Evolutionary conservation across 2,113 vertebrate genomes (phyloP).

Genomic region (Eleginops maclovinus): DNA sequence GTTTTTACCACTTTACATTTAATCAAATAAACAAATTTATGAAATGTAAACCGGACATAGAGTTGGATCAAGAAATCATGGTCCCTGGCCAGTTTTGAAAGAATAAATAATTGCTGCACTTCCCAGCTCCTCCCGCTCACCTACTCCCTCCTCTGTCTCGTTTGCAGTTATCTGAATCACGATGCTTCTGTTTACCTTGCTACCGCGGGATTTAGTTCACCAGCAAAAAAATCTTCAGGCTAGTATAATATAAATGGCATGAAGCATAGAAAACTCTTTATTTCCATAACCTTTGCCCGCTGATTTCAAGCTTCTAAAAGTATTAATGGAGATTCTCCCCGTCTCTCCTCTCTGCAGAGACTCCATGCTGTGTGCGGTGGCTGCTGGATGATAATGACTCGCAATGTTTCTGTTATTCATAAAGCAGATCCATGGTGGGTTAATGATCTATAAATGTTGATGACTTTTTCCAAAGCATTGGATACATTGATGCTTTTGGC

Average conservation of each 20-base stretch:
- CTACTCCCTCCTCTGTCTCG: neutral
- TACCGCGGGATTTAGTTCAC: slow-evolving; percentile 6
- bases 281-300: neutral
- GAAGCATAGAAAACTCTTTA: neutral
- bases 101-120: slow-evolving; percentile 1
- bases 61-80: neutral
- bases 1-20: too few relatives aligned
- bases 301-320: slow-evolving; percentile 11
- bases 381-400: slow-evolving; percentile 18
- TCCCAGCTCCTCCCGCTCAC: neutral
- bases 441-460: slow-evolving; percentile 29
- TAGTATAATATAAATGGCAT: neutral
- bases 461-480: slow-evolving; percentile 12
- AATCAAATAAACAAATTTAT: too few relatives aligned
- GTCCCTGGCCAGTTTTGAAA: neutral
- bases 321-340: slow-evolving; percentile 9
- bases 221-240: slow-evolving; percentile 7
- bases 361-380: slow-evolving; percentile 20
- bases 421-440: slow-evolving; percentile 4
- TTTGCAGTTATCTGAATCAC: slow-evolving; percentile 19
- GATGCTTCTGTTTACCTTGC: slow-evolving; percentile 22
- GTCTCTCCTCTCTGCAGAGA: neutral
- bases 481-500: slow-evolving; percentile 10
- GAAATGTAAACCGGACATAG: too few relatives aligned
- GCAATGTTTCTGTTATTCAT: slow-evolving; percentile 18